Evolutionary conservation across 2,797 vertebrate species (phyloP), one percentile per base, ranked within the genome.

Genomic region (Rhyacichthys aspro): DNA sequence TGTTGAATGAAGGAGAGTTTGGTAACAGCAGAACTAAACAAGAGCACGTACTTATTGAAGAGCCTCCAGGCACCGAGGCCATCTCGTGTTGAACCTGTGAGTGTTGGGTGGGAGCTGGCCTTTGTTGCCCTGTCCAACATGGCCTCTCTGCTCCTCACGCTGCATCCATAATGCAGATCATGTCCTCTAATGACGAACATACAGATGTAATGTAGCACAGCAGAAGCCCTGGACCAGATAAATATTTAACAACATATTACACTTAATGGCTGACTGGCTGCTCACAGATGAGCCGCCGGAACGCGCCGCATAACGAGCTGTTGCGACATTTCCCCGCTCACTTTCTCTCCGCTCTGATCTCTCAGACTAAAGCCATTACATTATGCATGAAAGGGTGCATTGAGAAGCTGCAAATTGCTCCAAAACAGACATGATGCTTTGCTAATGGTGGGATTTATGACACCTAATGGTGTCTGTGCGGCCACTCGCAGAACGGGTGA

Each of bases 171-270:
- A 76, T 63, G 67, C 61, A 69, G 57, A 70, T 10, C 41, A 72
- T 70, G 70, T 76, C 74, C 63, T 67, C 66, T 86, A 86, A 88
- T 76, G 78, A 86, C 12, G 46, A 82, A 56, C 85, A 71, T 61
- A 76, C 57, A 79, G 74, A 76, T 82, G 52, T 86, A 84, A 85
- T 85, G 79, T 63, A 72, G 82, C 79, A 55, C 75, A 78, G 79
- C 79, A 55, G 79, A 55, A 61, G 75, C 63, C 59, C 57, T 57
- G 72, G 63, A 80, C 72, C 77, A 83, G 73, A 89, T 91, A 82
- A 86, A 90, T 89, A 88, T 91, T 89, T 88, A 84, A 91, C 82
- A 76, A 78, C 77, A 55, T 73, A 88, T 87, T 82, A 82, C 54
- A 70, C 81, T 79, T 85, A 84, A 87, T 85, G 84, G 84, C 78